These are phyloP conservation scores for Habroteleia sp. DNA, from an alignment of 2,888 invertebrate species.

Conservation along the genomic window DNA sequence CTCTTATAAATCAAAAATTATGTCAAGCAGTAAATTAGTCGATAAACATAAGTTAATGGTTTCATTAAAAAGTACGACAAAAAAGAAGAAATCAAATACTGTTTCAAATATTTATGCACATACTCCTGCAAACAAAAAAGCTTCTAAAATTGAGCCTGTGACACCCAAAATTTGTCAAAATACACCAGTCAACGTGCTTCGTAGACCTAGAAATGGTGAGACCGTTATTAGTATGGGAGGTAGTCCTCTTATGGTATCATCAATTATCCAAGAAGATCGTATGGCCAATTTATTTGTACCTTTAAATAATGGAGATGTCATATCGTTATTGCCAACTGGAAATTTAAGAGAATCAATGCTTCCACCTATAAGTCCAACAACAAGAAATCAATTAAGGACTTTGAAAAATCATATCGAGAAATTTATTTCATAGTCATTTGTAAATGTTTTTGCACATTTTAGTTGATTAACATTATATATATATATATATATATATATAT, in stretches of 20 bases:
- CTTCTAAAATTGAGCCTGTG: slow-evolving; percentile 67
- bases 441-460: no score
- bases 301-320: slow-evolving; percentile 84
- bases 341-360: slow-evolving; percentile 52
- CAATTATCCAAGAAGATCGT: slow-evolving; percentile 80
- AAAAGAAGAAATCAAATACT: slow-evolving; percentile 14
- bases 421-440: slow-evolving; percentile 47
- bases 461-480: no score
- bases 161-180: slow-evolving; percentile 84
- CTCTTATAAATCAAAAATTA: slow-evolving; percentile 14
- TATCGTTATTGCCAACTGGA: slow-evolving; percentile 83
- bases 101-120: slow-evolving; percentile 51
- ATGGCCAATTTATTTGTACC: slow-evolving; percentile 87
- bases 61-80: neutral
- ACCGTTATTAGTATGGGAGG: slow-evolving; percentile 87
- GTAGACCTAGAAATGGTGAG: slow-evolving; percentile 85
- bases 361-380: slow-evolving; percentile 52
- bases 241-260: slow-evolving; percentile 85
- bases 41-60: slow-evolving; percentile 1
- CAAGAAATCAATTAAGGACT: slow-evolving; percentile 38
- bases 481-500: no score
- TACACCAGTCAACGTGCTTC: slow-evolving; percentile 84
- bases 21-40: slow-evolving; percentile 6
- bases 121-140: slow-evolving; percentile 33
- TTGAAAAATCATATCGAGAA: slow-evolving; percentile 60